A percentile compares a stretch with the other conserved stretches of the same genome.
Evolutionary conservation across 2,113 vertebrate species (phyloP).

Genomic region (Bos javanicus): DNA sequence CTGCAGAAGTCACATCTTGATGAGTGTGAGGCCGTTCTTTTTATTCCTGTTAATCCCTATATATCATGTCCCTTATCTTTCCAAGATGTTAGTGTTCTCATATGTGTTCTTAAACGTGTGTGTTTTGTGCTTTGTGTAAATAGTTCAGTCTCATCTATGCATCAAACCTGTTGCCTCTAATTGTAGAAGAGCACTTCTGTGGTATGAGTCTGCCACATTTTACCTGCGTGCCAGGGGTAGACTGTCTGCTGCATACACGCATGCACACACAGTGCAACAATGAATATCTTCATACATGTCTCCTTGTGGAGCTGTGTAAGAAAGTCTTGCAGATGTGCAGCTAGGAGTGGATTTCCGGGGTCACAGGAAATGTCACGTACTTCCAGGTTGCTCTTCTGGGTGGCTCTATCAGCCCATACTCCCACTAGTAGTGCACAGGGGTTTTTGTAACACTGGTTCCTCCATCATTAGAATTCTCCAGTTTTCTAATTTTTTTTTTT

Average conservation of each 20-base stretch:
- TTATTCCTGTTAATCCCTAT: not conserved
- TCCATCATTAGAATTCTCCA: not conserved
- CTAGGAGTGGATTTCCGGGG: not conserved
- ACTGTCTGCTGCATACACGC: not conserved
- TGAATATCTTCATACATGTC: not conserved
- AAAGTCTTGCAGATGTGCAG: not conserved
- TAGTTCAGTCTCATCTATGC: not conserved
- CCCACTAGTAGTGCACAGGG: not conserved
- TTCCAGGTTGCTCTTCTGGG: not conserved
- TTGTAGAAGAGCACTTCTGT: not conserved
- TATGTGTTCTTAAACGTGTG: not conserved
- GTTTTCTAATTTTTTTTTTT: not conserved
- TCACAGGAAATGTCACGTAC: not conserved
- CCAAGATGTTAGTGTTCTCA: not conserved
- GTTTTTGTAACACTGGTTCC: not conserved
- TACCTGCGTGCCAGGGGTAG: not conserved
- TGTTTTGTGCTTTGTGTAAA: not conserved
- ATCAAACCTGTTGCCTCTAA: not conserved
- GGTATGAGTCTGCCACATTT: not conserved
- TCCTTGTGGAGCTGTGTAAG: not conserved
- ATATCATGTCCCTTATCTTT: not conserved
- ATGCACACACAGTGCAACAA: rapidly evolving
- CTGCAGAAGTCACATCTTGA: not conserved
- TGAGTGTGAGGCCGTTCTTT: not conserved
- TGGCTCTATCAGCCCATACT: not conserved